Percentiles rank a stretch among this genome's conserved stretches.
These are phyloP conservation scores for Venusia cambrica DNA, from an alignment of 2,888 invertebrate species.

Conservation along the genomic window DNA sequence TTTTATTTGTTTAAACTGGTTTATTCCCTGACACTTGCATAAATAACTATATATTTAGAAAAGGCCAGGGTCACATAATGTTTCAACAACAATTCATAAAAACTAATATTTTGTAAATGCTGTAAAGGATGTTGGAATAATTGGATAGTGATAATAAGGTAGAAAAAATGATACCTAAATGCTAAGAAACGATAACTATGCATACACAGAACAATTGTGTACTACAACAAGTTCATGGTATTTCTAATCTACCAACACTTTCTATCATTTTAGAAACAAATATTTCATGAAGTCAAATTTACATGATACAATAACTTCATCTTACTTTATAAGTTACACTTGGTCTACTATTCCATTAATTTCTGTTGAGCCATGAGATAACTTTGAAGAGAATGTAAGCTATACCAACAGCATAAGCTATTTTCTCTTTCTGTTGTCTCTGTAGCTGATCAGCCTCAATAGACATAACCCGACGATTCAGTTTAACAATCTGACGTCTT, in stretches of 20 bases:
- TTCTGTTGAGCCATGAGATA: slow-evolving; percentile 87
- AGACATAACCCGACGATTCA: slow-evolving; percentile 92
- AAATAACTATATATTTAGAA: slow-evolving; percentile 55
- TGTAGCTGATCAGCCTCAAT: slow-evolving; percentile 93
- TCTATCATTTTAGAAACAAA: slow-evolving; percentile 41
- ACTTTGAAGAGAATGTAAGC: slow-evolving; percentile 93
- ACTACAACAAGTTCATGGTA: slow-evolving; percentile 44
- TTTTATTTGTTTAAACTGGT: slow-evolving; percentile 71
- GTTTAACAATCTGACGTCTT: slow-evolving; percentile 91
- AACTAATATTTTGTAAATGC: slow-evolving; percentile 42
- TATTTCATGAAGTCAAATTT: slow-evolving; percentile 61
- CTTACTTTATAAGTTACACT: slow-evolving; percentile 55
- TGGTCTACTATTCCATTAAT: slow-evolving; percentile 51
- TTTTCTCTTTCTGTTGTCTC: slow-evolving; percentile 92
- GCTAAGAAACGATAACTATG: slow-evolving; percentile 56
- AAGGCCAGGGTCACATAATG: slow-evolving; percentile 45
- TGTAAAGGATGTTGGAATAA: slow-evolving; percentile 57
- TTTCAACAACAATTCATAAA: slow-evolving; percentile 60
- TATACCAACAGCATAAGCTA: slow-evolving; percentile 90
- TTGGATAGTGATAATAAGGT: slow-evolving; percentile 49
- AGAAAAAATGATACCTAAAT: slow-evolving; percentile 67
- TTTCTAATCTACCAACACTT: slow-evolving; percentile 45
- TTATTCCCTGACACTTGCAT: slow-evolving; percentile 54
- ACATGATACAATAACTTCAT: slow-evolving; percentile 57
- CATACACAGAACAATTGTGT: slow-evolving; percentile 51